A percentile compares a stretch with the other conserved stretches of the same genome.
Conservation (phyloP, 1,140 invertebrate genomes). For the Drosophila arawakana region DNA sequence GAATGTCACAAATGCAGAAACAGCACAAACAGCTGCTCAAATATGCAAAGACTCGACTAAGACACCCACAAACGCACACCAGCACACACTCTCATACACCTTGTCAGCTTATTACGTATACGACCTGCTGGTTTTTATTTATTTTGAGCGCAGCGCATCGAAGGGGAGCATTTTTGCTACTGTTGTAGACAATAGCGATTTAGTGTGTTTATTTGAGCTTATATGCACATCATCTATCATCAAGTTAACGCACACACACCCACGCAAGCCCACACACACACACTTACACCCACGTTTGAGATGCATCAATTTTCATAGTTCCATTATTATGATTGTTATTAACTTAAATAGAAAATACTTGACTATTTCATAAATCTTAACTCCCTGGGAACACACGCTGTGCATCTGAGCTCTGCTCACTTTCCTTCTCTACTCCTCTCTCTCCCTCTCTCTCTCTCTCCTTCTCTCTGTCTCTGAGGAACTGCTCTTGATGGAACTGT, state of each 20-base stretch:
- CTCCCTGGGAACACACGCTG: conserved; percentile 38
- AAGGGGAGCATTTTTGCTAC: conserved; percentile 33
- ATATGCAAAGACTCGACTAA: conserved; percentile 72
- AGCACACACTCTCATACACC: conserved; percentile 36
- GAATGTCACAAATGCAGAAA: conserved; percentile 76
- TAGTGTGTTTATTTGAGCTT: conserved; percentile 77
- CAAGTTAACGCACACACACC: conserved; percentile 38
- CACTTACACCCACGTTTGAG: conserved; percentile 17
- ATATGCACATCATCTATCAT: conserved; percentile 82
- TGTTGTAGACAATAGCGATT: conserved; percentile 67
- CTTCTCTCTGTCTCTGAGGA: conserved; percentile 1
- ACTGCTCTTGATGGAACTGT: conserved; percentile 1
- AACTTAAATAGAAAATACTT: conserved; percentile 83
- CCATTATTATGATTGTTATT: conserved; percentile 83
- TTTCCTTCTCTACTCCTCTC: background rate
- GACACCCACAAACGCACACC: conserved; percentile 13
- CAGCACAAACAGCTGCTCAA: conserved; percentile 72
- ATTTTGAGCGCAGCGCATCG: conserved; percentile 15
- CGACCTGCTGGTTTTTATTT: conserved; percentile 35
- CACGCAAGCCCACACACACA: conserved; percentile 1
- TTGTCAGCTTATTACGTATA: conserved; percentile 67
- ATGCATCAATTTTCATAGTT: conserved; percentile 78
- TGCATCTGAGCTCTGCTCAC: conserved; percentile 31
- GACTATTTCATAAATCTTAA: conserved; percentile 80
- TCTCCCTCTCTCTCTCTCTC: too few species aligned